Evolutionary conservation across 2,888 invertebrate genomes (phyloP).

Genomic region (Heterodera filipjevi): DNA sequence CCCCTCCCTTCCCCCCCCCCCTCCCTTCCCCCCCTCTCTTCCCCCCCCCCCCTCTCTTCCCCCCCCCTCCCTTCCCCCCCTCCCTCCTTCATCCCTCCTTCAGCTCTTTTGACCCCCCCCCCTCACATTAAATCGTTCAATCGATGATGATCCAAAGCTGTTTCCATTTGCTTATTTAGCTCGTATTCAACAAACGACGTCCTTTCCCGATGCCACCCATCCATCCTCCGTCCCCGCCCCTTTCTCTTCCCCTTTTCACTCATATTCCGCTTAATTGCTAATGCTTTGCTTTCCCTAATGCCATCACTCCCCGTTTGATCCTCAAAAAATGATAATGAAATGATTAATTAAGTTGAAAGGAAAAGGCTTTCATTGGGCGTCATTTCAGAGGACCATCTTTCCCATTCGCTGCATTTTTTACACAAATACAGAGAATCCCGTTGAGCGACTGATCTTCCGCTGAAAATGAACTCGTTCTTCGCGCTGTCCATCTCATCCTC

Average conservation of each 20-base stretch:
- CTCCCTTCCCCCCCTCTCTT: background rate
- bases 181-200: no score
- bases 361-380: background rate
- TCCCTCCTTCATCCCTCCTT: background rate
- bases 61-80: no score
- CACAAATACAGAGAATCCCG: background rate
- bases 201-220: no score
- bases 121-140: no score
- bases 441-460: background rate
- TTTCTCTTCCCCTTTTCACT: background rate
- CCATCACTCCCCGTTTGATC: background rate
- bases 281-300: background rate
- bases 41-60: no score
- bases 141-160: no score
- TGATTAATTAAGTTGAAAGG: background rate
- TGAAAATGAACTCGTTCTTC: conserved; percentile 5
- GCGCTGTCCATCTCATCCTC: conserved; percentile 3
- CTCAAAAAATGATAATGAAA: background rate
- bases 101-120: no score
- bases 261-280: background rate
- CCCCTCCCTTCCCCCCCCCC: no score
- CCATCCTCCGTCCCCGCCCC: background rate
- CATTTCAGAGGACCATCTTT: background rate
- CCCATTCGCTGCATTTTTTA: background rate
- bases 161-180: no score